Conservation (phyloP, 2,113 vertebrate species). For the Nansenia antarctica region DNA sequence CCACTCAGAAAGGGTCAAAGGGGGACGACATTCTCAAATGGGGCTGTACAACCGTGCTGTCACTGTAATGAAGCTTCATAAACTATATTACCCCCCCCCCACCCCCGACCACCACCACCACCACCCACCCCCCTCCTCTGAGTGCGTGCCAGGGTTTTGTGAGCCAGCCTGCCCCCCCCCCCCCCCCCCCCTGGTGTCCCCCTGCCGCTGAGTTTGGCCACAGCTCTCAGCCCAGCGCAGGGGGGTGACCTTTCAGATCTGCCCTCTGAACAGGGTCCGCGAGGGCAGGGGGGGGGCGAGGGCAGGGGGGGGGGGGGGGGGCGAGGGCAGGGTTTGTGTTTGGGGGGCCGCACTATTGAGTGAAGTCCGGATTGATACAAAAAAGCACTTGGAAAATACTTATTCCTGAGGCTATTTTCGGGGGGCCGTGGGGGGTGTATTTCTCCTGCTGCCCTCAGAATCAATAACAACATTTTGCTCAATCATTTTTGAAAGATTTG, state of each 20-base stretch:
- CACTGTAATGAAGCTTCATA: neutral
- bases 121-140: neutral
- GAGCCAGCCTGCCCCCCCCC: too few species aligned
- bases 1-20: neutral
- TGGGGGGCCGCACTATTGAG: neutral
- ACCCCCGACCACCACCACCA: neutral
- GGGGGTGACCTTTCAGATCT: conserved; percentile 5
- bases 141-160: neutral
- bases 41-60: neutral
- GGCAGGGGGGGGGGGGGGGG: neutral
- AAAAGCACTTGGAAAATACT: neutral
- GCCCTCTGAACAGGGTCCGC: neutral
- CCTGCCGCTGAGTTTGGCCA: neutral
- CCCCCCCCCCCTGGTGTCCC: neutral
- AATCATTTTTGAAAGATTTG: neutral
- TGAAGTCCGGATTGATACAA: neutral
- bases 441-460: neutral
- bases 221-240: neutral
- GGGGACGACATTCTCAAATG: neutral
- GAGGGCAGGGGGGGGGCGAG: conserved; percentile 1
- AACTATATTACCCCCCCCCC: too few species aligned
- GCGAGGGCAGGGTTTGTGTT: neutral
- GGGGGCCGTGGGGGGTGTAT: neutral
- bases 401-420: neutral
- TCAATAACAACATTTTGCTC: neutral